These are phyloP conservation scores for Clivina fossor DNA, from an alignment of 2,888 invertebrate genomes.

Conservation along the genomic window DNA sequence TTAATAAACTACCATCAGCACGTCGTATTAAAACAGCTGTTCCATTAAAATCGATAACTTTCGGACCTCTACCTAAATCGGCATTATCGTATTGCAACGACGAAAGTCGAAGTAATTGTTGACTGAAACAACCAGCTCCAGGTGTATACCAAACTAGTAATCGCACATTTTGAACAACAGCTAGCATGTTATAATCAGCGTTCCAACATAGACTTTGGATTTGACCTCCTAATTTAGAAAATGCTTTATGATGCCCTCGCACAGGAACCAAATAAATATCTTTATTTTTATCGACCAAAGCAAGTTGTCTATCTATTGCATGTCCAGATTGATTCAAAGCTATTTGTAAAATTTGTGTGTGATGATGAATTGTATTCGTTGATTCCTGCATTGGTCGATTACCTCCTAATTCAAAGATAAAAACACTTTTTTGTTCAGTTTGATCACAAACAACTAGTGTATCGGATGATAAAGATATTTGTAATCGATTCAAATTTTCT, in stretches of 20 bases:
- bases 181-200: constrained; percentile 74
- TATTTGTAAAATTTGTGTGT: constrained; percentile 77
- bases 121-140: constrained; percentile 70
- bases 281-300: constrained; percentile 84
- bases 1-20: constrained; percentile 85
- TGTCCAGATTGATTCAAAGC: constrained; percentile 84
- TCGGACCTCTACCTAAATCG: constrained; percentile 86
- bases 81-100: constrained; percentile 58
- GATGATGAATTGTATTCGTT: constrained; percentile 73
- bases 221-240: constrained; percentile 70
- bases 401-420: constrained; percentile 80
- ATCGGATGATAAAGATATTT: constrained; percentile 83
- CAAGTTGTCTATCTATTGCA: constrained; percentile 76
- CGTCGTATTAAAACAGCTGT: constrained; percentile 82
- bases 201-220: constrained; percentile 67
- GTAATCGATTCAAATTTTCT: constrained; percentile 74
- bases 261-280: constrained; percentile 83
- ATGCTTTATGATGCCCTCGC: constrained; percentile 64
- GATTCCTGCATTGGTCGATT: constrained; percentile 75
- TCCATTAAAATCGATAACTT: constrained; percentile 78
- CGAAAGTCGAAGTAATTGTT: constrained; percentile 66
- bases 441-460: constrained; percentile 84
- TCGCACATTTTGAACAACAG: constrained; percentile 75
- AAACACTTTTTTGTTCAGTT: constrained; percentile 79
- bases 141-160: constrained; percentile 84